phyloP scores from a whole-genome alignment of 2,888 invertebrate genomes.

The Drosophila trichaetosa region DNA sequence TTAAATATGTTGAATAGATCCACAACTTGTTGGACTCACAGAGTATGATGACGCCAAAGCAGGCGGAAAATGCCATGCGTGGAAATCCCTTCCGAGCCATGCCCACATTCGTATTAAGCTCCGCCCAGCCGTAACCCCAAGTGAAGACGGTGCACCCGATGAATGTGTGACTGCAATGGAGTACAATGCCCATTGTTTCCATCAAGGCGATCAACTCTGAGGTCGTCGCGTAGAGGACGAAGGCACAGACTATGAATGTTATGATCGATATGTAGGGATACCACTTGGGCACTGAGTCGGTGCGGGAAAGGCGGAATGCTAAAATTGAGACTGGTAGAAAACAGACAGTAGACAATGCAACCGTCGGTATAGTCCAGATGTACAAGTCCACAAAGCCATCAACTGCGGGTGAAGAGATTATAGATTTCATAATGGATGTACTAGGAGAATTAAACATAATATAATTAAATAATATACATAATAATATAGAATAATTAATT shows the following conservation, averaged over 20 bases:
- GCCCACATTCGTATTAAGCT: constrained; percentile 20
- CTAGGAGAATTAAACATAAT: not conserved
- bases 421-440: not conserved
- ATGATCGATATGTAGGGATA: constrained; percentile 8
- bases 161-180: constrained; percentile 41
- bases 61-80: constrained; percentile 48
- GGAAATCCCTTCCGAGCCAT: constrained; percentile 39
- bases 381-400: not conserved
- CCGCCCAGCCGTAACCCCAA: constrained; percentile 39
- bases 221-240: constrained; percentile 15
- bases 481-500: no score
- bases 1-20: not conserved
- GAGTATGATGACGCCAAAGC: constrained; percentile 33
- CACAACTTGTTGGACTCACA: constrained; percentile 22
- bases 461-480: not conserved
- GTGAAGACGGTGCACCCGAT: constrained; percentile 46
- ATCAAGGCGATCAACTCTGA: constrained; percentile 32
- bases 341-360: fast-evolving
- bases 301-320: constrained; percentile 17
- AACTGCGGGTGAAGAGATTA: not conserved
- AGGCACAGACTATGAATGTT: not conserved
- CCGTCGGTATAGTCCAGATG: fast-evolving
- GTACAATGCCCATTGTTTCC: constrained; percentile 37
- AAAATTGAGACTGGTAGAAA: not conserved
- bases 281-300: constrained; percentile 41